Evolutionary conservation across 23 tunicate genomes (phyloP).

Genomic region (Diplosoma virens): DNA sequence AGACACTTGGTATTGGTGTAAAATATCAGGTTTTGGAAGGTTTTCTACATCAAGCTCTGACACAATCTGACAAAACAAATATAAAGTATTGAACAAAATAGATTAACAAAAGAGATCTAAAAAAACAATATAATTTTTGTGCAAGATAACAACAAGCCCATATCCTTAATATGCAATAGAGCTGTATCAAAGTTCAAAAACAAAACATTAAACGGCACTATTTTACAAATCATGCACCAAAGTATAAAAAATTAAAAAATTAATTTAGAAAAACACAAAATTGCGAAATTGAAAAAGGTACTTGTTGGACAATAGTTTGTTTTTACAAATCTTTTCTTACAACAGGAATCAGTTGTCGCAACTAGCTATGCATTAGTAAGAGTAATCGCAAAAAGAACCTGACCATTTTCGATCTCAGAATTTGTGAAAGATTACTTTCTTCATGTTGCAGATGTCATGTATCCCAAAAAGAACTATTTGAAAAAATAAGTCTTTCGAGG

Average conservation of each 20-base stretch:
- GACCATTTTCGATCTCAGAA: conserved; percentile 18
- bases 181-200: conserved; percentile 7
- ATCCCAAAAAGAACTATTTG: conserved; percentile 3
- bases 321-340: conserved; percentile 35
- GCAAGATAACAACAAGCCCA: conserved; percentile 5
- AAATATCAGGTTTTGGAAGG: too few species aligned
- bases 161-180: background rate
- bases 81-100: too few species aligned
- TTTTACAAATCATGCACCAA: background rate
- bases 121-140: background rate
- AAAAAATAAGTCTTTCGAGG: background rate
- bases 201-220: background rate
- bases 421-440: background rate
- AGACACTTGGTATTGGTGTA: too few species aligned
- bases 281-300: conserved; percentile 2
- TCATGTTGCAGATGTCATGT: background rate
- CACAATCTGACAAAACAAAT: too few species aligned
- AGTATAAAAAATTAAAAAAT: background rate
- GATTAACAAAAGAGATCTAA: background rate
- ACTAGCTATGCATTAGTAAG: conserved; percentile 53
- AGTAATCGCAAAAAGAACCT: conserved; percentile 42
- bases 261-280: conserved; percentile 1
- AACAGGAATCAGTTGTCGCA: conserved; percentile 41
- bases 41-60: too few species aligned
- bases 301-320: conserved; percentile 27